Conservation (phyloP, 2,113 vertebrate genomes). For the Vicugna pacos region DNA sequence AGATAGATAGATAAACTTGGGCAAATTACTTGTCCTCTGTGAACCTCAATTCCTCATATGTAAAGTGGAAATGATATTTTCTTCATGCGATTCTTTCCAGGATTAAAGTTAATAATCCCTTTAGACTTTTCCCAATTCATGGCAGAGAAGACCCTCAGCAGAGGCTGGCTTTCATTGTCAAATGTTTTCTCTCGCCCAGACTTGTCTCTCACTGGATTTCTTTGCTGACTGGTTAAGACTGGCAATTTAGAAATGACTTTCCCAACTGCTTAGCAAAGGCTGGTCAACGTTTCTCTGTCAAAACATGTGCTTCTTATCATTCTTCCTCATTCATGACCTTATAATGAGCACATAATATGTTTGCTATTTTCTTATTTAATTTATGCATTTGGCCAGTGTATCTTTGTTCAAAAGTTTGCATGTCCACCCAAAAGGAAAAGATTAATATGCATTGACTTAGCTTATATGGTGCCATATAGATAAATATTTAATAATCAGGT, state of each 20-base stretch:
- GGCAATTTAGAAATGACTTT: conserved; percentile 19
- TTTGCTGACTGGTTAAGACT: not conserved
- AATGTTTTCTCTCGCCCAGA: not conserved
- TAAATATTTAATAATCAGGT: not conserved
- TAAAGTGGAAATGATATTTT: not conserved
- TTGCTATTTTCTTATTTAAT: conserved; percentile 45
- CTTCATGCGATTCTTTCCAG: not conserved
- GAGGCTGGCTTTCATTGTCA: not conserved
- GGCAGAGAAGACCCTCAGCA: not conserved
- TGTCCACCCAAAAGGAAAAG: not conserved
- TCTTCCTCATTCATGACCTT: not conserved
- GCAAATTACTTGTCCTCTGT: not conserved
- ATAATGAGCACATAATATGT: not conserved
- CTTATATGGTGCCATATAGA: not conserved
- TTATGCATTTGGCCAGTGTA: not conserved
- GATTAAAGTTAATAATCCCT: not conserved
- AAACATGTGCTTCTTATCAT: not conserved
- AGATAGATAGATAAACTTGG: not conserved
- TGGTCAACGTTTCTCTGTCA: not conserved
- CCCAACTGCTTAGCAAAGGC: not conserved
- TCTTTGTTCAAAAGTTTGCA: not conserved
- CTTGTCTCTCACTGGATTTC: not conserved
- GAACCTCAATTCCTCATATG: not conserved
- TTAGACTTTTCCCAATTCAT: not conserved
- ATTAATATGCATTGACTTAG: not conserved